A percentile compares a stretch with the other conserved stretches of the same genome.
phyloP scores from a whole-genome alignment of 2,888 invertebrate species.

The Hoplodrina blanda region DNA sequence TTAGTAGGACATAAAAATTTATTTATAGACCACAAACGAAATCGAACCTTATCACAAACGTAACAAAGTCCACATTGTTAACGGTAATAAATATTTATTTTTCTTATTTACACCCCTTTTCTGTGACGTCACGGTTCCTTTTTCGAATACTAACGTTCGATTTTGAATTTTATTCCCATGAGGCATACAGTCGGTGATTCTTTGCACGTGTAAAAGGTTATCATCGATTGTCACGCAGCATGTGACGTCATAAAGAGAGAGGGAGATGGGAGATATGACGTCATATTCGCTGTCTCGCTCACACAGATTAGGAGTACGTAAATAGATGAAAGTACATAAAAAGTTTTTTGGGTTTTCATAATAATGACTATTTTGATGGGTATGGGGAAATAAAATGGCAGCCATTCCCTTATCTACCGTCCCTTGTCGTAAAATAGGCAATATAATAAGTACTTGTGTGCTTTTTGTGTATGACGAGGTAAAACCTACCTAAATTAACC shows the following conservation, averaged over 20 bases:
- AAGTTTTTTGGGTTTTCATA: constrained; percentile 34
- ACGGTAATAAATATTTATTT: constrained; percentile 48
- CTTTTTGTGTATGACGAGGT: constrained; percentile 1
- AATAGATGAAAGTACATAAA: constrained; percentile 47
- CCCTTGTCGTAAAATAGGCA: constrained; percentile 30
- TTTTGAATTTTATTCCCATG: constrained; percentile 21
- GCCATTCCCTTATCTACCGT: constrained; percentile 9
- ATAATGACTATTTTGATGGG: constrained; percentile 52
- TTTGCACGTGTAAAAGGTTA: constrained; percentile 21
- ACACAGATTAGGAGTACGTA: constrained; percentile 51
- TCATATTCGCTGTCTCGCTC: constrained; percentile 66
- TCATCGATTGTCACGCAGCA: constrained; percentile 56
- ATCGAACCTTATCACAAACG: constrained; percentile 34
- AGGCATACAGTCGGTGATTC: constrained; percentile 7
- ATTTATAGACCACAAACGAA: constrained; percentile 61
- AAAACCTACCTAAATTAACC: too few species aligned
- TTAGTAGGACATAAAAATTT: constrained; percentile 55
- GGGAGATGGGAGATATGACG: constrained; percentile 69
- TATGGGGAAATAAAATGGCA: constrained; percentile 17
- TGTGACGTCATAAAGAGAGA: constrained; percentile 69
- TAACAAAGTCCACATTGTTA: constrained; percentile 34
- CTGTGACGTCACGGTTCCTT: constrained; percentile 56
- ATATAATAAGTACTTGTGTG: constrained; percentile 8
- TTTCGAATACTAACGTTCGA: constrained; percentile 6
- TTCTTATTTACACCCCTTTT: constrained; percentile 54